Evolutionary conservation across 1,140 invertebrate species (phyloP).

Genomic region (Paralvinella palmiformis): DNA sequence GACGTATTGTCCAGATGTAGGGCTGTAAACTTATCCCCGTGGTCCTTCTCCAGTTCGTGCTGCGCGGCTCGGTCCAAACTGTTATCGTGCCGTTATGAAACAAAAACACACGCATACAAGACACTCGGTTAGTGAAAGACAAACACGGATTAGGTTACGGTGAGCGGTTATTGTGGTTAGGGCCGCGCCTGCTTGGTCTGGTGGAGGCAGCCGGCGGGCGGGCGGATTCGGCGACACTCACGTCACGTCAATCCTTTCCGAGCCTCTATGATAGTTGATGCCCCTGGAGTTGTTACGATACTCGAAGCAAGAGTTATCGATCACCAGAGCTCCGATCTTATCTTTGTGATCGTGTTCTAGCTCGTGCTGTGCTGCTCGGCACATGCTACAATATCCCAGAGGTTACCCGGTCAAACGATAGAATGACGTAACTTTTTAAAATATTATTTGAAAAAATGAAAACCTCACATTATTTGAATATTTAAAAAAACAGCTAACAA

Average conservation of each 20-base stretch:
- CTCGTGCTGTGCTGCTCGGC: neutral
- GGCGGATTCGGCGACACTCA: too few species aligned
- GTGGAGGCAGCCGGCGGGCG: too few species aligned
- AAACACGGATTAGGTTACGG: too few species aligned
- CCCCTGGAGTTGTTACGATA: neutral
- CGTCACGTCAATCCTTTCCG: neutral
- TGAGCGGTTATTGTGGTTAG: too few species aligned
- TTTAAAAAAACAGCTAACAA: too few species aligned
- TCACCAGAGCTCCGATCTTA: neutral
- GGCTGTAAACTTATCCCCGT: constrained; percentile 80
- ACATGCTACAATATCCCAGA: neutral
- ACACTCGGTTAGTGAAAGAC: constrained; percentile 1
- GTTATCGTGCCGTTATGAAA: too few species aligned
- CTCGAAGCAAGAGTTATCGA: neutral
- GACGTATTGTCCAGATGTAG: constrained; percentile 79
- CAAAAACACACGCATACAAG: too few species aligned
- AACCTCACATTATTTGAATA: too few species aligned
- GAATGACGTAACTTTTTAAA: too few species aligned
- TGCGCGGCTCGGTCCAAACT: constrained; percentile 54
- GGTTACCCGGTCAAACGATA: neutral
- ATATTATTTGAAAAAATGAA: too few species aligned
- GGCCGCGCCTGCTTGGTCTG: too few species aligned
- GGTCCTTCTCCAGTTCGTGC: constrained; percentile 82
- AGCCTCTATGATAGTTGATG: neutral
- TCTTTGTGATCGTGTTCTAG: neutral